phyloP scores from a whole-genome alignment of 2,113 vertebrate species.

The Paedocypris sp. region DNA sequence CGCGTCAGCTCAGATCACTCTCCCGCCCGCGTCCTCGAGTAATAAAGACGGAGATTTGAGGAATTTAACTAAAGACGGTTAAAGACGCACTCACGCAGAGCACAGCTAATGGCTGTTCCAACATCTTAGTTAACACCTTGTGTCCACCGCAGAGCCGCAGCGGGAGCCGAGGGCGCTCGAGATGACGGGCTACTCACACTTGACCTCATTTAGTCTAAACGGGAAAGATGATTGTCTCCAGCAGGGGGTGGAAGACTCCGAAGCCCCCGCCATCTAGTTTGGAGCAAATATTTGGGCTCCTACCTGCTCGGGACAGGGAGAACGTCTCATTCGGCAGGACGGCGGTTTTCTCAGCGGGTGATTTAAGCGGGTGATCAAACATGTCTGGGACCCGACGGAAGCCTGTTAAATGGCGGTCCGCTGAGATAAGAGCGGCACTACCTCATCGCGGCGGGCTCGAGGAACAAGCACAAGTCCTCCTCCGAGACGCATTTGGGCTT shows the following conservation, averaged over 20 bases:
- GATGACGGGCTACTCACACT: slow-evolving; percentile 46
- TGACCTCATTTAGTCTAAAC: slow-evolving; percentile 55
- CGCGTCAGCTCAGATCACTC: background rate
- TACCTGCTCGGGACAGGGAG: slow-evolving; percentile 18
- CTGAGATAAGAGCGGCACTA: slow-evolving; percentile 5
- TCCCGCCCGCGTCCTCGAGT: background rate
- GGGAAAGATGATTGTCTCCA: slow-evolving; percentile 57
- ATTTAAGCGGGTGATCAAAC: slow-evolving; percentile 44
- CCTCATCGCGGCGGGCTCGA: slow-evolving; percentile 1
- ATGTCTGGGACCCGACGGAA: slow-evolving; percentile 38
- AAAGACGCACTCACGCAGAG: slow-evolving; percentile 13
- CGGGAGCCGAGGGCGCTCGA: slow-evolving; percentile 28
- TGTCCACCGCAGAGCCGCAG: slow-evolving; percentile 21
- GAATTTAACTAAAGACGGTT: slow-evolving; percentile 19
- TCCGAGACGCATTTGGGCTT: slow-evolving; percentile 33
- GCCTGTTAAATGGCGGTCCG: background rate
- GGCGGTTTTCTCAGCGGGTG: slow-evolving; percentile 21
- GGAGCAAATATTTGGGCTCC: slow-evolving; percentile 34
- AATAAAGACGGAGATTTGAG: slow-evolving; percentile 4
- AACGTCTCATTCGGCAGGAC: slow-evolving; percentile 44
- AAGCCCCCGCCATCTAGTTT: slow-evolving; percentile 52
- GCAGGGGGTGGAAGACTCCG: slow-evolving; percentile 43
- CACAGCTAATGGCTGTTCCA: slow-evolving; percentile 17
- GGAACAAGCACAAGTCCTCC: slow-evolving; percentile 34
- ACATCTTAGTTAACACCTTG: slow-evolving; percentile 24